Evolutionary conservation across 2,113 vertebrate species (phyloP), one percentile per base, ranked within the genome.

Genomic region (Neopipo cinnamomea): DNA sequence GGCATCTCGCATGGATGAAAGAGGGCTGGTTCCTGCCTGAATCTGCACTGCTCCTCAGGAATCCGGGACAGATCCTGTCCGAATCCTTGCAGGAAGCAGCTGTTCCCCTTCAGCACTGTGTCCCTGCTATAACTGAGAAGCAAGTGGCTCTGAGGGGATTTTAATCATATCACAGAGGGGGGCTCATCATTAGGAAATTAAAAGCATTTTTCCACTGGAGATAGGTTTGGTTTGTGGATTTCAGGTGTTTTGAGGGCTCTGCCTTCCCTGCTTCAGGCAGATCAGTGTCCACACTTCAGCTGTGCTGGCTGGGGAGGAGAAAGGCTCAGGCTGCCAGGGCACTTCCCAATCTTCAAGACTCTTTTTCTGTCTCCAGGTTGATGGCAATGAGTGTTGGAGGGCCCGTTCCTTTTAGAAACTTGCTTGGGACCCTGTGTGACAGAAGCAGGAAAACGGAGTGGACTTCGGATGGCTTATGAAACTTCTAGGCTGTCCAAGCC

Each of bases 261-360:
- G 14, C 24, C 61, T 74, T 68, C 50, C 72, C 37, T 3, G 3
- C 42, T 41, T 3, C 0, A 2, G 14, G 2, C 0, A 0, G 65
- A 77, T 68, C 14, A 0, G 11, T 2, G 1, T 28, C 41, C 1
- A 0, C 3, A 1, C 31, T 33, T 41, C 0, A 0, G 61, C 61
- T 89, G 49, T 44, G 35, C 75, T 59, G 21, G n/a, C 18, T 1
- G 3, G 25, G 22, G n/a, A 65, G 24, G 62, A 0, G 7, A 63
- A 71, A 35, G 47, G 52, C 61, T 94, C 2, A 0, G 56, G 27
- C 70, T 67, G 28, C 80, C 55, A 42, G 35, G 76, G 44, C 65
- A 31, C 73, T 65, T 65, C 8, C 22, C 70, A 24, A 0, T 33
- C 27, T 7, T 18, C 30, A 30, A 21, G 30, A 13, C 11, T 19